Base-by-base conservation (phyloP, 2,113 vertebrate species). In the Lycaon pictus region DNA sequence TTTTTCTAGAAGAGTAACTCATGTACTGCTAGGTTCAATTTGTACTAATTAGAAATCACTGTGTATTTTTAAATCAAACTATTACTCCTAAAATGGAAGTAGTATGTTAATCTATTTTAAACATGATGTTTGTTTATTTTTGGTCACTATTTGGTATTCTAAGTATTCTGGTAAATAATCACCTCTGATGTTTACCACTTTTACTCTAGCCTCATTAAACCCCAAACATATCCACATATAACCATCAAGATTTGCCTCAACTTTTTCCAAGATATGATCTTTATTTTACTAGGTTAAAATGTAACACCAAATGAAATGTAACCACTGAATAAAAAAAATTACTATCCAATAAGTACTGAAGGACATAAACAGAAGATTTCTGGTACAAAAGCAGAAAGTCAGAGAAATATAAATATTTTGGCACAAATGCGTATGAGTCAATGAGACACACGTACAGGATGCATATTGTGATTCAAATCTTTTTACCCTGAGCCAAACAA, bases 151-250 rank as follows among this genome's bases (percentile, higher is more conserved):
- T 53, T 97, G 97, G 95, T 67, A 97, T 96, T 97, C 95, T 96
- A 97, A 98, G 84, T 92, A 97, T 97, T 97, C 96, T 95, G 69
- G 83, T 96, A 97, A 98, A 95, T 95, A 98, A 95, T 94, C 89
- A 98, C 79, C 93, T 97, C 95, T 97, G 92, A 97, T 97, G 92
- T 94, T 98, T 96, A 98, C 96, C 86, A 97, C 87, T 97, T 97
- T 93, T 71, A 95, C 71, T 95, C 60, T 97, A 87, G 83, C 82
- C 62, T 96, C 79, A 95, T 79, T 90, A 98, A 98, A 87, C 83
- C 60, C 72, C 82, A 76, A 97, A 84, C 63, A 91, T 74, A 79
- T 85, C 74, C 69, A 94, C 76, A 95, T 37, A 84, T 82, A 96
- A 92, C 58, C 69, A 93, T 5, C 55, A 72, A 93, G n/a, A 32